Evolutionary conservation across 2,888 invertebrate genomes (phyloP), one percentile per base, ranked within the genome.

Genomic region (Temnothorax ravouxi): DNA sequence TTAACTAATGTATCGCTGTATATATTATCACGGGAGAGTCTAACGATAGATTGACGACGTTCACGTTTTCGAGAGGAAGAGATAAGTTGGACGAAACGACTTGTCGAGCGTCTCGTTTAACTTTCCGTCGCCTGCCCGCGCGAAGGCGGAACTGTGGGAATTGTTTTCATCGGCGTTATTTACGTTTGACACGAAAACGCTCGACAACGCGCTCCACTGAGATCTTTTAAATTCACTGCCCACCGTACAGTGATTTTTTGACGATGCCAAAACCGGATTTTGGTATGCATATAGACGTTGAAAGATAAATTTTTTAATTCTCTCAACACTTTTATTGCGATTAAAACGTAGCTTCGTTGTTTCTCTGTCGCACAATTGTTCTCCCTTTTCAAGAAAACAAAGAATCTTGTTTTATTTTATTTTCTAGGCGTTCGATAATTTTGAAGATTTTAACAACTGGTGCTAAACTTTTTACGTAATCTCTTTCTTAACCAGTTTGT

Each of bases 1-100:
- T n/a, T n/a, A 92, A 89, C 84, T 87, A 89, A 88, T 92, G 89
- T 91, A 88, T 89, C 87, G 85, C 88, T 91, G 91, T 92, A 92
- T 81, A 92, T 91, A 87, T 86, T 88, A 89, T 86, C 79, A 59
- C 56, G 47, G 18, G 56, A 71, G 34, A 59, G 59, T 79, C 21
- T 59, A 76, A 66, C 25, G 76, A 52, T 71, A 80, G 59, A 85
- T 86, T 77, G 82, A 82, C 59, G 56, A 54, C 61, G 64, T 67
- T 74, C 47, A 66, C 81, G 79, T 82, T 59, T 25, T 66, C 66
- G 52, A 69, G 50, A 69, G n/a, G 29, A 74, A 44, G 66, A 64
- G 21, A 38, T 3, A 21, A 64, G 41, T 50, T 38, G 44, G 61
- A 41, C 41, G 38, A 47, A 72, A 50, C 38, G 47, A 41, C 56